Evolutionary conservation across 2,797 vertebrate species (phyloP), one percentile per base, ranked within the genome.

Genomic region (Helicolenus hilgendorfi): DNA sequence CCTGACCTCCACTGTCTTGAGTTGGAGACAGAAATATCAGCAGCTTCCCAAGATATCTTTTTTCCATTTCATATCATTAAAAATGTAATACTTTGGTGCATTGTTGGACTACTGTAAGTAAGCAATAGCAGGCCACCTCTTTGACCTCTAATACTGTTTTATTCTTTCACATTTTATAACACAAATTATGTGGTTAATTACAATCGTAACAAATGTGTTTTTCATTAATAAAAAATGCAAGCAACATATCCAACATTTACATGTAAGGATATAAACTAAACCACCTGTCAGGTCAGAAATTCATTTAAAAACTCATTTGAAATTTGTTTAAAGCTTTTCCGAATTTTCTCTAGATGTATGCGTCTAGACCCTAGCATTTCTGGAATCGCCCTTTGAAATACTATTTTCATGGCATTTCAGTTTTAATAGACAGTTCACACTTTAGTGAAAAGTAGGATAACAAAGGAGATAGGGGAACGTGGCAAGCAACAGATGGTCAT

Each of bases 401-500:
- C 27, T 58, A 63, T 85, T 77, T 89, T 82, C 27, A 65, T 87
- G 84, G 9, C 74, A 90, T 89, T 85, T 88, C 14, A 65, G 68
- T n/a, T 89, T 80, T 81, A 72, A 65, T 15, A 78, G 45, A 85
- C 36, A 60, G 36, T 80, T 87, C 60, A 78, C 59, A 49, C 55
- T 76, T 74, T 33, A 70, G 58, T 73, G 22, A 77, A 79, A 78
- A 79, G 81, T 72, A 38, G 4, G 59, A 85, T 79, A 87, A 82
- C 53, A 77, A 69, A 77, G 63, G 24, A 71, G 24, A 27, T 7
- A 1, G 0, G 9, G n/a, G 49, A 26, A 20, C 64, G 11, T 33
- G 49, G 58, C 33, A 75, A 77, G 27, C 41, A 87, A 89, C 78
- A 93, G 84, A 93, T 84, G 79, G 85, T 78, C 83, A 79, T 86